Evolutionary conservation across 2,888 invertebrate genomes (phyloP).

Genomic region (Clanis bilineata): DNA sequence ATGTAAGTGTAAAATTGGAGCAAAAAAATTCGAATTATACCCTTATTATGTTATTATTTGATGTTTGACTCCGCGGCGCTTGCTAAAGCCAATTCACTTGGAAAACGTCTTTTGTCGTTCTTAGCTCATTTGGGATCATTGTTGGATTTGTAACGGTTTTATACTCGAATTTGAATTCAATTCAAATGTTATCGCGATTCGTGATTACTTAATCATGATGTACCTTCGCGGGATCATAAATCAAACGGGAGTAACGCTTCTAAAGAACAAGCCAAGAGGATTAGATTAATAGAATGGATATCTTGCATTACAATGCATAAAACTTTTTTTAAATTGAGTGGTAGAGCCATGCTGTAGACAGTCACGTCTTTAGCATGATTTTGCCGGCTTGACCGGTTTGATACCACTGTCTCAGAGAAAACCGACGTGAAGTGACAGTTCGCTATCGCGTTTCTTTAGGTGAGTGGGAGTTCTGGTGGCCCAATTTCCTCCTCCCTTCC

Average conservation of each 20-base stretch:
- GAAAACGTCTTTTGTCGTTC: constrained; percentile 39
- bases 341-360: too few relatives aligned
- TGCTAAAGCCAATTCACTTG: constrained; percentile 35
- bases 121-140: constrained; percentile 29
- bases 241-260: background rate
- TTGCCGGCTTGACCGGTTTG: too few relatives aligned
- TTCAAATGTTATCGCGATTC: constrained; percentile 21
- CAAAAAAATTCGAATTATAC: constrained; percentile 42
- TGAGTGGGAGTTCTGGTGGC: too few relatives aligned
- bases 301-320: background rate
- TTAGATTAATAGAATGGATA: background rate
- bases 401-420: too few relatives aligned
- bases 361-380: too few relatives aligned
- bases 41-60: constrained; percentile 44
- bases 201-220: constrained; percentile 15
- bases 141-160: constrained; percentile 33
- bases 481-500: too few relatives aligned
- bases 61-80: constrained; percentile 37
- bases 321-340: too few relatives aligned
- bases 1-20: constrained; percentile 43
- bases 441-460: too few relatives aligned
- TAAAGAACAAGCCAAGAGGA: background rate
- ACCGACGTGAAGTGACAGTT: too few relatives aligned
- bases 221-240: background rate
- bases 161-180: constrained; percentile 26